Evolutionary conservation across 2,797 vertebrate genomes (phyloP), one percentile per base, ranked within the genome.

Genomic region (Epinephelus coioides): DNA sequence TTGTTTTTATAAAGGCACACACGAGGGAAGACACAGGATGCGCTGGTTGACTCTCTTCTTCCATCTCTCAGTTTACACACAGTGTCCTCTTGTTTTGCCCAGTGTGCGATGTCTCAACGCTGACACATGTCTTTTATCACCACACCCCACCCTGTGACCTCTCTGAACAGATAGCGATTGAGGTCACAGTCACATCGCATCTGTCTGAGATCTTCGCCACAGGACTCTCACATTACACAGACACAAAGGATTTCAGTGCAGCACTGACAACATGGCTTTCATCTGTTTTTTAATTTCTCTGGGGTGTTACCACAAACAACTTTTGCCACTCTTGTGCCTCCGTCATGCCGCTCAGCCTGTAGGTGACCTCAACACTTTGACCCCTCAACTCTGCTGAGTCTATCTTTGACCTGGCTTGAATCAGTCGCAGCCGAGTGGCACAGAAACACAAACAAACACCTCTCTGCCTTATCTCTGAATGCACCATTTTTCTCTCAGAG

Each of bases 51-150:
- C 34, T 69, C 57, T 61, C 38, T 18, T 65, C 15, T 27, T n/a
- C 57, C 46, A 30, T 64, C 49, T 59, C 68, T 80, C n/a, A n/a
- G n/a, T 56, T 55, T 25, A 73, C 51, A 84, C 66, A 91, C 75
- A 84, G 51, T 27, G 38, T 63, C 50, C 67, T 43, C 72, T 91
- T 90, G 67, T 86, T 82, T 85, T 56, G 40, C 17, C 46, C 64
- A 12, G 5, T 25, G 54, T 74, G 27, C 12, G 7, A 53, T 59
- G 65, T 77, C 82, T 86, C 54, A 53, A 44, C 67, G 64, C 72
- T 50, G 85, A 83, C 74, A 75, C 76, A 19, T 38, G 21, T 91
- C 92, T 86, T 66, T 94, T 90, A 76, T 79, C 90, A 21, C 53
- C 0, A 30, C 62, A 56, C 83, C 74, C 75, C 74, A 73, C 86